Evolutionary conservation across 2,888 invertebrate species (phyloP).

Genomic region (Cordilura impudica): DNA sequence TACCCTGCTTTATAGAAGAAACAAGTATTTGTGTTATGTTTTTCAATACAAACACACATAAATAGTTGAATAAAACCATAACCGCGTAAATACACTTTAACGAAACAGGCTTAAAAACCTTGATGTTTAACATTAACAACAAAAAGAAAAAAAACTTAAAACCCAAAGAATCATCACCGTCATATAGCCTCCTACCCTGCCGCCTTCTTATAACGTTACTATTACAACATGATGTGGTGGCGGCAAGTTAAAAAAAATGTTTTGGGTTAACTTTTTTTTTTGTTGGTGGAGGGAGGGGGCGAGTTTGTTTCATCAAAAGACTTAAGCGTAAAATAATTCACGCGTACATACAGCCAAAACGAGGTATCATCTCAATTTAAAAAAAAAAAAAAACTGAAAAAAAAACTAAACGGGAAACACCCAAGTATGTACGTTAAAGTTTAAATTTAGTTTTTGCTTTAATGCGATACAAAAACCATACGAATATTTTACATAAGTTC

Average conservation of each 20-base stretch:
- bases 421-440: background rate
- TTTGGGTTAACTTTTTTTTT: constrained; percentile 18
- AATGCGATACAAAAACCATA: background rate
- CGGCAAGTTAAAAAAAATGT: background rate
- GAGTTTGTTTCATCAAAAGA: constrained; percentile 37
- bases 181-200: background rate
- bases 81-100: constrained; percentile 55
- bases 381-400: background rate
- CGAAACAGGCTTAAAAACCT: constrained; percentile 54
- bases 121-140: background rate
- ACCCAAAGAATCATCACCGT: constrained; percentile 40
- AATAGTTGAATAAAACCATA: constrained; percentile 20
- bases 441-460: background rate
- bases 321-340: constrained; percentile 42
- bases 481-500: constrained; percentile 8
- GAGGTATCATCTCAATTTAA: constrained; percentile 2
- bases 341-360: constrained; percentile 34
- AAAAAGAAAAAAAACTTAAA: constrained; percentile 13
- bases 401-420: background rate
- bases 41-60: constrained; percentile 12
- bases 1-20: background rate
- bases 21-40: constrained; percentile 4
- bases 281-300: no score
- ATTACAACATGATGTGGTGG: background rate
- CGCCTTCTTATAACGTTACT: background rate